Evolutionary conservation across 2,888 invertebrate genomes (phyloP), one percentile per base, ranked within the genome.

Genomic region (Lysandra bellargus): DNA sequence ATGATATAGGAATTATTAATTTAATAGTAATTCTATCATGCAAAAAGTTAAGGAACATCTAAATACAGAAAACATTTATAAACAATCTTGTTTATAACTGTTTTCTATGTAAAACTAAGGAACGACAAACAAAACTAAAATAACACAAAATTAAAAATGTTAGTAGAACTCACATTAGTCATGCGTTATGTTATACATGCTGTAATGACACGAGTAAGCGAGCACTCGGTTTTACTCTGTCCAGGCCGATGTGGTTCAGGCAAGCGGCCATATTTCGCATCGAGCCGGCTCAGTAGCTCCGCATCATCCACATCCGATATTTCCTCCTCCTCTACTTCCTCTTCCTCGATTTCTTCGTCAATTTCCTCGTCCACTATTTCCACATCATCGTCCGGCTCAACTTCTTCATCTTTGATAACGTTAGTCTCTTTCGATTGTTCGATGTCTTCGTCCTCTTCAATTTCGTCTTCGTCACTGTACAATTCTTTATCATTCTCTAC

Each of bases 211-310:
- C 40, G 64, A 79, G 60, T 77, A 78, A 78, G 79, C 75, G 75
- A 78, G 79, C 60, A 74, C 79, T 49, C 75, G 75, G 85, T 83
- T 89, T 94, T 96, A 96, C 88, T 95, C 90, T 84, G 89, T 90
- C 93, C 87, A 86, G 95, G 86, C 86, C 95, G 83, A 83, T 94
- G 90, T 2, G 95, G 88, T 82, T 95, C 95, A 14, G 96, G 96
- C 79, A 97, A 88, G 82, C 96, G 96, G 78, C 97, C 97, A 87
- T 97, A 97, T 94, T 97, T 97, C 44, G 96, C 96, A 87, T 97
- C 97, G 80, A 97, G 90, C 82, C 97, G 95, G 85, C 93, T 96
- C 84, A 97, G 92, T 76, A 97, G 90, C 82, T 97, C 97, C 6
- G 95, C 95, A 86, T 97, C 97, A 85, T 97, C 97, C 1, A 96